Conservation (phyloP, 2,113 vertebrate genomes). For the Smithornis capensis region DNA sequence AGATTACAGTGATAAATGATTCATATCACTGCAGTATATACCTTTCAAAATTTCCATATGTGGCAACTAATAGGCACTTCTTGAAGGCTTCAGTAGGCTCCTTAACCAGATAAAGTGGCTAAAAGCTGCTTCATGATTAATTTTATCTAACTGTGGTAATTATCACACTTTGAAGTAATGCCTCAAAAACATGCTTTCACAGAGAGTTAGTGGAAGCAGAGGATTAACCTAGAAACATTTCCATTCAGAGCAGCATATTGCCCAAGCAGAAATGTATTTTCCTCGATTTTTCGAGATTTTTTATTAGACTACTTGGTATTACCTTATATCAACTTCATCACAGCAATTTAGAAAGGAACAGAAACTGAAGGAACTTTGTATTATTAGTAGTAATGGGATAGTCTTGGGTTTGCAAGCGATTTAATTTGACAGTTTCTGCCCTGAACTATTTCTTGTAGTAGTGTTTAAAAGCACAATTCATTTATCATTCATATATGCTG, state of each 20-base stretch:
- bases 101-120: conserved; percentile 58
- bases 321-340: conserved; percentile 28
- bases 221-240: conserved; percentile 67
- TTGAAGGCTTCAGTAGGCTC: conserved; percentile 58
- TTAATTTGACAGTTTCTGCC: background rate
- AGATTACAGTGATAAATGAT: conserved; percentile 77
- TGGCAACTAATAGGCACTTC: conserved; percentile 55
- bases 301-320: conserved; percentile 21
- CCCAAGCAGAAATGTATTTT: conserved; percentile 38
- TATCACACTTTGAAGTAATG: conserved; percentile 70
- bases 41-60: conserved; percentile 68
- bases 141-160: conserved; percentile 73
- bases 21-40: conserved; percentile 59
- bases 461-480: background rate
- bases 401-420: background rate
- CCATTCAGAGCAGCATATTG: conserved; percentile 20
- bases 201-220: conserved; percentile 40
- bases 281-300: conserved; percentile 1
- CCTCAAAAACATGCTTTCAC: conserved; percentile 63
- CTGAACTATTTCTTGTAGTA: background rate
- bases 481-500: background rate
- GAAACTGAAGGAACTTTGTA: background rate
- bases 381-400: background rate
- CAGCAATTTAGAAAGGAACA: background rate
- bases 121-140: conserved; percentile 73